Conservation (phyloP, 2,888 invertebrate genomes). For the Philaethria dido region DNA sequence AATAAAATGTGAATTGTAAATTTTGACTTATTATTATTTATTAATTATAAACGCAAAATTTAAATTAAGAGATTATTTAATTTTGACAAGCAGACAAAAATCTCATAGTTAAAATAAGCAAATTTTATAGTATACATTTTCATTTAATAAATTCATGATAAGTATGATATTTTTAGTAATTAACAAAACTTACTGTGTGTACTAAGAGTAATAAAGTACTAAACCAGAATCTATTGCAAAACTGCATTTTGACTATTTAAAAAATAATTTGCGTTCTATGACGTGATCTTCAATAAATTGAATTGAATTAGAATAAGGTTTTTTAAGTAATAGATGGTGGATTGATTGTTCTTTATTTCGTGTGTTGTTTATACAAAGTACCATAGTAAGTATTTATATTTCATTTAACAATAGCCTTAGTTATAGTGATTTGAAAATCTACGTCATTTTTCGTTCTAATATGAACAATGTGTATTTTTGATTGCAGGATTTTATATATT, state of each 20-base stretch:
- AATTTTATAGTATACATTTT: not conserved
- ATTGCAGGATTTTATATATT: slow-evolving; percentile 15
- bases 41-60: no score
- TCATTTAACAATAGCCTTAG: not conserved
- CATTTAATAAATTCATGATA: not conserved
- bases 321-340: slow-evolving; percentile 56
- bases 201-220: slow-evolving; percentile 21
- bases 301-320: slow-evolving; percentile 43
- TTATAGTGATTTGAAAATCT: not conserved
- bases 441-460: slow-evolving; percentile 11
- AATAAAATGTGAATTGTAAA: no score
- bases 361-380: slow-evolving; percentile 48
- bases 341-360: slow-evolving; percentile 50
- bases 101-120: not conserved
- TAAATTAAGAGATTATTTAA: slow-evolving; percentile 4
- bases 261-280: slow-evolving; percentile 41
- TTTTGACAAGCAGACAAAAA: not conserved
- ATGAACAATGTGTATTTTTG: slow-evolving; percentile 18
- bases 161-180: not conserved
- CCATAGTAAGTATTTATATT: slow-evolving; percentile 49
- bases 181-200: slow-evolving; percentile 8
- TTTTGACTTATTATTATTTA: no score
- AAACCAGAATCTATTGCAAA: slow-evolving; percentile 37
- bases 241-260: slow-evolving; percentile 33
- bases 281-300: slow-evolving; percentile 46